phyloP scores from a whole-genome alignment of 1,140 invertebrate species.

The Heliothis subflexa region DNA sequence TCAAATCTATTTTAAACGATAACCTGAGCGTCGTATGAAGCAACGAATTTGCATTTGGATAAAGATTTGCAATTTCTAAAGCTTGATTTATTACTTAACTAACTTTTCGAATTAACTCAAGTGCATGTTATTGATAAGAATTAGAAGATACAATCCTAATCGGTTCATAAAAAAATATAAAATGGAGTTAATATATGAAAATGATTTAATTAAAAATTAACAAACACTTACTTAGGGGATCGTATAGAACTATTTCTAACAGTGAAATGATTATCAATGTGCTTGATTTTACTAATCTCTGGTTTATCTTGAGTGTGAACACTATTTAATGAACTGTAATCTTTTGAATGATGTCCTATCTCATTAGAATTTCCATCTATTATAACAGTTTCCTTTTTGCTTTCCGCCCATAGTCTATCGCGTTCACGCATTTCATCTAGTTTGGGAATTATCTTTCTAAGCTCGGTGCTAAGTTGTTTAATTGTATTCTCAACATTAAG shows the following conservation, averaged over 20 bases:
- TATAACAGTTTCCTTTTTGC: constrained; percentile 61
- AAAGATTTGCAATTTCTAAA: constrained; percentile 16
- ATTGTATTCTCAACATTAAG: constrained; percentile 82
- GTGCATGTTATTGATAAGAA: background rate
- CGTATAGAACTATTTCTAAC: constrained; percentile 36
- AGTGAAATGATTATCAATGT: constrained; percentile 42
- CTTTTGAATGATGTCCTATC: constrained; percentile 58
- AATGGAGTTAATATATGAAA: background rate
- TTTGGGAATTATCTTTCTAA: constrained; percentile 83
- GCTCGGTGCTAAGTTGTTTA: constrained; percentile 79
- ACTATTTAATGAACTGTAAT: constrained; percentile 30
- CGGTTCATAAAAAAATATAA: background rate
- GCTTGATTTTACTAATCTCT: constrained; percentile 26
- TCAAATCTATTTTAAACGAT: constrained; percentile 75
- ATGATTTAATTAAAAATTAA: background rate
- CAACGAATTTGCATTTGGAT: constrained; percentile 23
- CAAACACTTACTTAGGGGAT: constrained; percentile 48
- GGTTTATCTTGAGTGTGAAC: constrained; percentile 37
- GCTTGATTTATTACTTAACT: background rate
- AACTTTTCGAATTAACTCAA: background rate
- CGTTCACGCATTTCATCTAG: constrained; percentile 81
- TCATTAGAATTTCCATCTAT: constrained; percentile 79
- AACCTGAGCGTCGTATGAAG: constrained; percentile 21
- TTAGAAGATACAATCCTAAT: too few relatives aligned
- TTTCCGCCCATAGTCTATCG: constrained; percentile 75